Base-by-base conservation (phyloP, 2,797 vertebrate genomes). In the Limnodromus scolopaceus region DNA sequence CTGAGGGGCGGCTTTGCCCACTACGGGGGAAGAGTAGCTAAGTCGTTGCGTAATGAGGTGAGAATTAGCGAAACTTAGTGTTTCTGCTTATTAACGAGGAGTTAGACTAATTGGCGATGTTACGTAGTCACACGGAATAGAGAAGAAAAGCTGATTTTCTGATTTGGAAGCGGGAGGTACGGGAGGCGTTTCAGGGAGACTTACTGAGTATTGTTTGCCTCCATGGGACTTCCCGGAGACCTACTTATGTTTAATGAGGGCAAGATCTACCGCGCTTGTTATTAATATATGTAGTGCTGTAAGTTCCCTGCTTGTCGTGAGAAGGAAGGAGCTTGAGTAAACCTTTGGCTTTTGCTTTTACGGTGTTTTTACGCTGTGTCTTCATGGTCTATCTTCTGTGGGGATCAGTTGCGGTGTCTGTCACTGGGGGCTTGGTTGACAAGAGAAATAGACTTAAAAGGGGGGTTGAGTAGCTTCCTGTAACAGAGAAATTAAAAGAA, bases 111-210 rank as follows among this genome's bases (percentile, higher is more conserved):
- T 66, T 48, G 83, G 66, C 39, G 46, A 3, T 16, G 71, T 80
- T 57, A 45, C 10, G n/a, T 28, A 17, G 71, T 85, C 48, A 2
- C 32, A 43, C 6, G 84, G 55, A 92, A 46, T 4, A 34, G 34
- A n/a, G 83, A 17, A 63, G 92, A 74, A 96, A 95, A 96, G 95
- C 93, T 43, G 91, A 53, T 96, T 96, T 93, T 85, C 9, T 30
- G 75, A 2, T 77, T 63, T 10, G 89, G n/a, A 34, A 76, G 66
- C 32, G 58, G 58, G n/a, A 30, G 46, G 23, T 41, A 0, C 32
- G 12, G 63, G 63, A 23, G 57, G 8, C 17, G 51, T 27, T 66
- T 72, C 30, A 9, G 64, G 66, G 57, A 25, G 68, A 66, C 24
- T 90, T 55, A 81, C 0, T 9, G 53, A 20, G 57, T 11, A 2